Conservation (phyloP, 2,888 invertebrate species). For the Oasisia sp. region DNA sequence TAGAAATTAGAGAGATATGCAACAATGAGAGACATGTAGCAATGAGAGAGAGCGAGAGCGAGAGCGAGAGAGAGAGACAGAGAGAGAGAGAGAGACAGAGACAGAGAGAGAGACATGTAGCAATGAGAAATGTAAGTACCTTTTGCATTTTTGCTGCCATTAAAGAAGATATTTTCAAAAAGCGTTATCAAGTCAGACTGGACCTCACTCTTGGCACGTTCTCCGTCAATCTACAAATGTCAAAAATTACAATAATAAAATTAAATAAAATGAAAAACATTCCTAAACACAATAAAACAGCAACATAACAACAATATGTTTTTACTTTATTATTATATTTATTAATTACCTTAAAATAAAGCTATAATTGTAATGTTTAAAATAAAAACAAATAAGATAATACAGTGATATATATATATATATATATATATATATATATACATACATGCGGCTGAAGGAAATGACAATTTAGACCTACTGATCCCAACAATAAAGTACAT, state of each 20-base stretch:
- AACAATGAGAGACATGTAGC: too few relatives aligned
- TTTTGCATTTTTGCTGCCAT: conserved; percentile 8
- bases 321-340: neutral
- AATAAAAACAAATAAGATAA: neutral
- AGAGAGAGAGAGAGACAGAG: too few relatives aligned
- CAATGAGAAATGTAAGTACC: neutral
- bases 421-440: too few relatives aligned
- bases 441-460: too few relatives aligned
- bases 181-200: conserved; percentile 45
- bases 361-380: neutral
- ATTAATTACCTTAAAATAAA: neutral
- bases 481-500: too few relatives aligned
- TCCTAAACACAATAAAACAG: neutral
- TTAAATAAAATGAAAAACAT: neutral
- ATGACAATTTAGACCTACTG: too few relatives aligned
- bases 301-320: neutral
- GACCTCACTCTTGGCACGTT: conserved; percentile 47
- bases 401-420: neutral
- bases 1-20: too few relatives aligned
- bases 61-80: too few relatives aligned
- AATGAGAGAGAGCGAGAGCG: too few relatives aligned
- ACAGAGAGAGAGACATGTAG: too few relatives aligned
- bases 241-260: neutral
- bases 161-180: conserved; percentile 51
- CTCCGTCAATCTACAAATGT: conserved; percentile 48